These are phyloP conservation scores for Drosophila mimetica DNA, from an alignment of 2,888 invertebrate species.

Conservation along the genomic window DNA sequence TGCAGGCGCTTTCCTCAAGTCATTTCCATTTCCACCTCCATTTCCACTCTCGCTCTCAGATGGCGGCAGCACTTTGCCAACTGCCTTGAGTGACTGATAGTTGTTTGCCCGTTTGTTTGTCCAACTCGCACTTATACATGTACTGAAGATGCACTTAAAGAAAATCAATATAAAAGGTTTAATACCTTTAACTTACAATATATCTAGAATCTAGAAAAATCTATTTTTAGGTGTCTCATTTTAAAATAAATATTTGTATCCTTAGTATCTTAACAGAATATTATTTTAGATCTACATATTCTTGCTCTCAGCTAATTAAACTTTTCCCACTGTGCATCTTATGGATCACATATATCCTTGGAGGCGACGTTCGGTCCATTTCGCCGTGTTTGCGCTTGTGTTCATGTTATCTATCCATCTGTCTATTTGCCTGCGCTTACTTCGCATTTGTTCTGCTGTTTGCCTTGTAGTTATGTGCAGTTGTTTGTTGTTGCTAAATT, in stretches of 20 bases:
- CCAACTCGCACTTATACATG: constrained; percentile 37
- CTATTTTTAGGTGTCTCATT: too few species aligned
- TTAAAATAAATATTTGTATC: too few species aligned
- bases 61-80: constrained; percentile 44
- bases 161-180: not conserved
- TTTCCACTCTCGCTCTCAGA: constrained; percentile 3
- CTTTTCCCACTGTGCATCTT: not conserved
- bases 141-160: not conserved
- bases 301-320: not conserved
- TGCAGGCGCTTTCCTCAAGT: constrained; percentile 10
- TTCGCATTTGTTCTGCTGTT: constrained; percentile 63
- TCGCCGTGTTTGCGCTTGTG: constrained; percentile 40
- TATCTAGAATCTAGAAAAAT: too few species aligned
- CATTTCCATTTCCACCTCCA: constrained; percentile 19
- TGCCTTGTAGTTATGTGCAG: constrained; percentile 67
- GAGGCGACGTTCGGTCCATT: constrained; percentile 48
- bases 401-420: constrained; percentile 43
- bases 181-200: too few species aligned
- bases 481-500: constrained; percentile 74
- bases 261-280: too few species aligned
- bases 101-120: constrained; percentile 75
- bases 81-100: constrained; percentile 77
- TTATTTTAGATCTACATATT: too few species aligned
- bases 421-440: constrained; percentile 56
- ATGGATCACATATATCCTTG: constrained; percentile 42